Evolutionary conservation across 2,797 vertebrate genomes (phyloP), one percentile per base, ranked within the genome.

Genomic region (Emydoidea blandingii): DNA sequence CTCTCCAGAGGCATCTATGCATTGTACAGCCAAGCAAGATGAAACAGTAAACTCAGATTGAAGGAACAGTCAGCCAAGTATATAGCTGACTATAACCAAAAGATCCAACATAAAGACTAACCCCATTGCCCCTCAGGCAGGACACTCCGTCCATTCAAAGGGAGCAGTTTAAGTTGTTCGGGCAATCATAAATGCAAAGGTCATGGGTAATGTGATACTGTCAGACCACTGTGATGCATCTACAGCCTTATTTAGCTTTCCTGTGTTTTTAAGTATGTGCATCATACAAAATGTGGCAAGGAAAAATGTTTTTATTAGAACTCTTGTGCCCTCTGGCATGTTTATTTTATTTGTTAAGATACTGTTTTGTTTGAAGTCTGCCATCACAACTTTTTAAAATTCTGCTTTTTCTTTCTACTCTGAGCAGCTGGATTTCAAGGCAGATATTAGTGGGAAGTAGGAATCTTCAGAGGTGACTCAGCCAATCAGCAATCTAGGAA

Each of bases 231-330:
- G 56, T 25, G 44, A 79, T 59, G 56, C 9, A 25, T 29, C 47
- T 41, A 72, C n/a, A 7, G 50, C 37, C 41, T 52, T 52, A 49
- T 44, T 78, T 37, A 68, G 34, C 2, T 4, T 15, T 57, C 37
- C 27, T n/a, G 16, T 3, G 16, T 53, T 65, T 72, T 57, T 68
- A 8, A 86, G 21, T 31, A 49, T 57, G 90, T 68, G 27, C 34
- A 62, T 76, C 52, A 16, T 23, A 79, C 29, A 53, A 37, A 37
- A 78, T 79, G 8, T 82, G 81, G 72, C 59, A 89, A 78, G 56
- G 34, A 12, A 81, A 76, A 54, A 68, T 37, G 27, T 49, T 91
- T 90, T 89, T 68, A 81, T 85, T 93, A 88, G 92, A 95, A 89
- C 83, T 37, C 82, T 47, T 85, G 56, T 89, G 79, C 74, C 78